Evolutionary conservation across 2,888 invertebrate species (phyloP), one percentile per base, ranked within the genome.

Genomic region (Nasonovia ribisnigri): DNA sequence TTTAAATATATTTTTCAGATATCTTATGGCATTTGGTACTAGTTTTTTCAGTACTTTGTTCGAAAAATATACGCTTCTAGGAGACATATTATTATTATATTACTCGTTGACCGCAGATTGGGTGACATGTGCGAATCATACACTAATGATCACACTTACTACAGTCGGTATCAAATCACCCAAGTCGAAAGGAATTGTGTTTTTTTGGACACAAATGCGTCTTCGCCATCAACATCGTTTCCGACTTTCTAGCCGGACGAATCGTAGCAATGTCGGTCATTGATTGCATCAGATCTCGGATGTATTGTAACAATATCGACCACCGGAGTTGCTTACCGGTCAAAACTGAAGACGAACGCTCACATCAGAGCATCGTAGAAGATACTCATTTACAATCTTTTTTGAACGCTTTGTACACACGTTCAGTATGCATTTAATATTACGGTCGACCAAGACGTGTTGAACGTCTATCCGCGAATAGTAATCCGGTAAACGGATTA

Each of bases 401-500:
- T 67, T 60, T 3, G 16, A 67, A 36, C 16, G 13, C 4, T 29
- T 67, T 67, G n/a, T n/a, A 67, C 16, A 1, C 6, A 36, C 67
- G n/a, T 46, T 46, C 67, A 36, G n/a, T 67, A 16, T n/a, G 16
- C 67, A 13, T 24, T n/a, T 67, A 67, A 20, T 67, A 57, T 36
- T 67, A 36, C 2, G 67, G 16, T n/a, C 16, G 6, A 67, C 67
- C 13, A 5, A 67, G 51, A 60, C 13, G 1, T 42, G 42, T 67
- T 67, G 42, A 29, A 86, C 77, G 51, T 92, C 51, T 51, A 16
- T 2, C 29, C 51, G 16, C 16, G n/a, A n/a, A 67, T 67, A 13
- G 67, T 88, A 92, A 92, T 92, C 42, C 51, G 67, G 67, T 88
- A 92, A 92, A 88, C 42, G 67, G 67, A 88, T 88, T 77, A 29